A percentile compares a stretch with the other conserved stretches of the same genome.
Conservation (phyloP, 2,888 invertebrate species). For the Troides aeacus region DNA sequence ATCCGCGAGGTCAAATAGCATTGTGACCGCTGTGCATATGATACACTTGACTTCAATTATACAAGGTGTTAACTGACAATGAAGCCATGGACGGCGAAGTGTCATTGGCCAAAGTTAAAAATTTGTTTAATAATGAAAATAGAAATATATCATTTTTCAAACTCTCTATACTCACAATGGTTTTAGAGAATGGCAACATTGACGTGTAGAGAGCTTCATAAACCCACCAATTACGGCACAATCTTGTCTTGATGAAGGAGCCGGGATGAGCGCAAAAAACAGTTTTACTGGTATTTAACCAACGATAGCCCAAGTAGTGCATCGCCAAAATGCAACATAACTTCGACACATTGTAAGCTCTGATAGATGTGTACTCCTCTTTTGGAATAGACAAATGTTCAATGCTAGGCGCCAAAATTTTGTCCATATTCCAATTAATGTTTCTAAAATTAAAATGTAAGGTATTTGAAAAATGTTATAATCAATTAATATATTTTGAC, state of each 20-base stretch:
- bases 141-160: not conserved
- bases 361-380: slow-evolving; percentile 87
- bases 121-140: not conserved
- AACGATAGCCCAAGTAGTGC: slow-evolving; percentile 82
- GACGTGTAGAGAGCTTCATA: slow-evolving; percentile 87
- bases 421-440: slow-evolving; percentile 52
- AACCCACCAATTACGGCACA: slow-evolving; percentile 92
- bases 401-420: slow-evolving; percentile 65
- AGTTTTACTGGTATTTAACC: slow-evolving; percentile 83
- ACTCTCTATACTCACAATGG: slow-evolving; percentile 84
- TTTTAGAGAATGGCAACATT: slow-evolving; percentile 94
- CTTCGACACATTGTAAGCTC: slow-evolving; percentile 94
- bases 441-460: slow-evolving; percentile 45
- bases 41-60: too few relatives aligned
- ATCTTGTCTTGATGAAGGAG: slow-evolving; percentile 89
- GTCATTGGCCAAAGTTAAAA: not conserved
- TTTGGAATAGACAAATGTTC: slow-evolving; percentile 84
- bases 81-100: too few relatives aligned
- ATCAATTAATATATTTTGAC: not conserved
- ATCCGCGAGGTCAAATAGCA: too few relatives aligned
- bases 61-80: too few relatives aligned
- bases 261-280: slow-evolving; percentile 94
- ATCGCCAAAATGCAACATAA: slow-evolving; percentile 88
- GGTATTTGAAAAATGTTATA: not conserved
- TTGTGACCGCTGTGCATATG: too few relatives aligned